Conservation (phyloP, 2,888 invertebrate genomes). For the Stramonita haemastoma region DNA sequence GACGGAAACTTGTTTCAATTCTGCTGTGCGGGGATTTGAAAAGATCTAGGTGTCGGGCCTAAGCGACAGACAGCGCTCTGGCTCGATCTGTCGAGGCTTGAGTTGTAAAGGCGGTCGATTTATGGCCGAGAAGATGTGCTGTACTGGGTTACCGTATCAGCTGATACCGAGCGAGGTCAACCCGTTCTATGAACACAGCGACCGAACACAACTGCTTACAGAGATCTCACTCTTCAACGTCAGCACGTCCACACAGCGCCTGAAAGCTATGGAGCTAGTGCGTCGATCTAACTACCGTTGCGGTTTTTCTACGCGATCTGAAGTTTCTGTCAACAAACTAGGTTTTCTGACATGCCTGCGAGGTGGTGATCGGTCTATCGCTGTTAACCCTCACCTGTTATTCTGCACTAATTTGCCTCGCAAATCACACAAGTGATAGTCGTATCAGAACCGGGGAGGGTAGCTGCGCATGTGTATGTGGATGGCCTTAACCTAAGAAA, state of each 20-base stretch:
- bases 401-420: slow-evolving; percentile 20
- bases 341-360: not conserved
- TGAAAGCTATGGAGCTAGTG: not conserved
- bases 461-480: slow-evolving; percentile 32
- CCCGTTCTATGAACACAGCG: not conserved
- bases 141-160: slow-evolving; percentile 31
- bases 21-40: too few species aligned
- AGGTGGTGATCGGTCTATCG: not conserved
- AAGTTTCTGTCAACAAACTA: not conserved
- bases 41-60: too few species aligned
- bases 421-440: not conserved
- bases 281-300: not conserved
- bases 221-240: not conserved
- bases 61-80: not conserved
- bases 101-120: slow-evolving; percentile 5
- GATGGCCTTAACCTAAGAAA: slow-evolving; percentile 22
- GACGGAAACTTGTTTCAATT: too few species aligned
- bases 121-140: slow-evolving; percentile 3
- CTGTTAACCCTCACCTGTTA: not conserved
- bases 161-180: slow-evolving; percentile 33
- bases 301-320: not conserved
- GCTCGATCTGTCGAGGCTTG: not conserved
- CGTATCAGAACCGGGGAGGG: slow-evolving; percentile 17
- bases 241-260: not conserved
- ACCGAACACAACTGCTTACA: not conserved